A percentile compares a stretch with the other conserved stretches of the same genome.
Evolutionary conservation across 2,113 vertebrate species (phyloP).

Genomic region (Cyphomyrus plagiostoma): DNA sequence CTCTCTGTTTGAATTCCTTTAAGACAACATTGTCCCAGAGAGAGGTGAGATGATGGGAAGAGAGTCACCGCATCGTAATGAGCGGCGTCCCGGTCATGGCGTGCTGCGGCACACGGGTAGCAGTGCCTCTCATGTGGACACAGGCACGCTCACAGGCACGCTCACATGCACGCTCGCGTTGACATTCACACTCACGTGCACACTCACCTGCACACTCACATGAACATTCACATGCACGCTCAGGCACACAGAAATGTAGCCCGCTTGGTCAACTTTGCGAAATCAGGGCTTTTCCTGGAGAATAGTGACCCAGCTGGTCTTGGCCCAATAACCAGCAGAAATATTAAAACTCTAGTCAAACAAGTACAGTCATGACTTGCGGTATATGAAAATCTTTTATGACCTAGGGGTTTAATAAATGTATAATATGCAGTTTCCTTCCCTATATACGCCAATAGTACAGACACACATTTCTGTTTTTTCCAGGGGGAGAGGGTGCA

Average conservation of each 20-base stretch:
- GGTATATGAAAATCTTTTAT: not conserved
- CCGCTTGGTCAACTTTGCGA: not conserved
- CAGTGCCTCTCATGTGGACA: not conserved
- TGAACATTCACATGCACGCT: not conserved
- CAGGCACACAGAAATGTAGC: not conserved
- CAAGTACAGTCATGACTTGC: not conserved
- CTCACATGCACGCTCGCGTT: not conserved
- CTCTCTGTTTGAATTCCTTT: slow-evolving; percentile 70
- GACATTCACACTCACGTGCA: not conserved
- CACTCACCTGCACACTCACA: no score
- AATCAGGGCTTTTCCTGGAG: not conserved
- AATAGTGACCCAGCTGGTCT: not conserved
- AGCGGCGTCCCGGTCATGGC: not conserved
- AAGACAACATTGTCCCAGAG: slow-evolving; percentile 47
- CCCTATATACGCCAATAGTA: not conserved
- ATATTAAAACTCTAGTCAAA: not conserved
- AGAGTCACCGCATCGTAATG: slow-evolving; percentile 22
- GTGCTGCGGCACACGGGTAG: not conserved
- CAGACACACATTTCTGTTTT: not conserved
- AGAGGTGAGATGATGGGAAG: slow-evolving; percentile 32
- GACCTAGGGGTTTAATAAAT: not conserved
- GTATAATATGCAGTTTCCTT: not conserved
- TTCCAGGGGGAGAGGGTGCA: not conserved
- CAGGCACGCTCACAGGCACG: not conserved
- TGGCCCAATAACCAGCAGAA: not conserved